Percentiles rank a stretch among this genome's conserved stretches.
Conservation (phyloP, 2,113 vertebrate genomes). For the Lucifuga dentata region DNA sequence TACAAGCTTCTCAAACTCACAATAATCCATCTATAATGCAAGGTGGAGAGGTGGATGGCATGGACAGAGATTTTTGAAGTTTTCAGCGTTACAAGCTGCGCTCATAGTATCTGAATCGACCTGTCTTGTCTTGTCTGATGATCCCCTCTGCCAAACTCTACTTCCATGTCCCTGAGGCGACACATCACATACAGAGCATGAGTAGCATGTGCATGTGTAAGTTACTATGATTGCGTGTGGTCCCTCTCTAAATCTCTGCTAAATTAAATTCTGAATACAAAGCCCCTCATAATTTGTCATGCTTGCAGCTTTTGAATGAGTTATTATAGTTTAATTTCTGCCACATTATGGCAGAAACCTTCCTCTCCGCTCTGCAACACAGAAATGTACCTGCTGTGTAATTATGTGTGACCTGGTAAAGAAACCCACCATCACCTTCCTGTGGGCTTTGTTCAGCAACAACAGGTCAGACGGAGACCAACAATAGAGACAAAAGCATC, state of each 20-base stretch:
- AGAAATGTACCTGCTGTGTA: constrained; percentile 27
- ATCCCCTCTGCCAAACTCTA: constrained; percentile 47
- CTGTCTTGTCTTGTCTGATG: constrained; percentile 39
- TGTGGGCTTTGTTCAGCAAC: no score
- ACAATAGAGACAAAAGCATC: constrained; percentile 50
- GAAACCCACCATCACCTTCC: constrained; percentile 24
- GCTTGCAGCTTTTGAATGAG: neutral
- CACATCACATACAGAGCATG: constrained; percentile 6
- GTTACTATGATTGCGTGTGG: constrained; percentile 31
- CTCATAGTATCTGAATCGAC: no score
- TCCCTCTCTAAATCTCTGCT: constrained; percentile 1
- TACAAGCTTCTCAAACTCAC: neutral
- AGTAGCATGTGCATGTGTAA: constrained; percentile 8
- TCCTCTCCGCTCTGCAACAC: neutral
- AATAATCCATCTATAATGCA: neutral
- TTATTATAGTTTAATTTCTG: constrained; percentile 22
- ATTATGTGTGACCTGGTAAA: constrained; percentile 34
- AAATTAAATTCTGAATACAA: constrained; percentile 1
- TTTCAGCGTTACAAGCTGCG: neutral
- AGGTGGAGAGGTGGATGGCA: neutral
- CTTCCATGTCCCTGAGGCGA: constrained; percentile 19
- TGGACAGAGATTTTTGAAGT: neutral
- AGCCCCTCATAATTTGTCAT: neutral
- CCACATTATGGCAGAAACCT: constrained; percentile 28
- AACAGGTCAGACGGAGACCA: no score